Conservation (phyloP, 2,113 vertebrate species). For the Ptilonorhynchus violaceus region DNA sequence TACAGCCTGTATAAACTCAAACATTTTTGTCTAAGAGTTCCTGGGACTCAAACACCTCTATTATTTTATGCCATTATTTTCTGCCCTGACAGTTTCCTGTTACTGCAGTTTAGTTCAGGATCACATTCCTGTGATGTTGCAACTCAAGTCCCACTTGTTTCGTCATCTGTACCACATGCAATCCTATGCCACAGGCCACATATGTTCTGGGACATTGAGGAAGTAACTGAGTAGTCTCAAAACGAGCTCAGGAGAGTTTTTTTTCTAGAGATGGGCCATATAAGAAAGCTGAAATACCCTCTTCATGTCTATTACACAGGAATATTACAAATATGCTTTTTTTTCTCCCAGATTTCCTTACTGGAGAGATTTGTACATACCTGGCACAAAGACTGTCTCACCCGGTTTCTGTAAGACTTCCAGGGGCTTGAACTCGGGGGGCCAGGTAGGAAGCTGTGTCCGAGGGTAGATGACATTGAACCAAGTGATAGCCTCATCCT, state of each 20-base stretch:
- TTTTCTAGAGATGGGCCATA: background rate
- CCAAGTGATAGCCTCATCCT: conserved; percentile 98
- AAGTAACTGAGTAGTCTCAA: background rate
- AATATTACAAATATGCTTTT: background rate
- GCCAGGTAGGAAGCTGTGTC: conserved; percentile 90
- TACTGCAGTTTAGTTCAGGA: background rate
- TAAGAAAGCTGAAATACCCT: background rate
- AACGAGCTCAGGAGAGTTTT: background rate
- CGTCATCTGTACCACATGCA: background rate
- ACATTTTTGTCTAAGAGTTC: background rate
- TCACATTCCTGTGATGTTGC: background rate
- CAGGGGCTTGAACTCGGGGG: conserved; percentile 89
- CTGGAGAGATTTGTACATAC: conserved; percentile 49
- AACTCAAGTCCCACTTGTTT: background rate
- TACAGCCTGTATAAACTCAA: background rate
- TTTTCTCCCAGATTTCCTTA: background rate
- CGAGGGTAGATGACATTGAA: conserved; percentile 92
- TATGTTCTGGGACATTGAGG: background rate
- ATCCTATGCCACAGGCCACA: background rate
- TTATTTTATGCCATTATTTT: background rate
- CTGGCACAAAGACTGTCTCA: conserved; percentile 96
- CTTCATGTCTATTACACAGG: background rate
- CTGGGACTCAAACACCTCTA: background rate
- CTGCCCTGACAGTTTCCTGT: background rate
- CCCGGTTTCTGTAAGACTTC: conserved; percentile 94